Conservation (phyloP, 2,888 invertebrate species). For the Falcaria lacertinaria region DNA sequence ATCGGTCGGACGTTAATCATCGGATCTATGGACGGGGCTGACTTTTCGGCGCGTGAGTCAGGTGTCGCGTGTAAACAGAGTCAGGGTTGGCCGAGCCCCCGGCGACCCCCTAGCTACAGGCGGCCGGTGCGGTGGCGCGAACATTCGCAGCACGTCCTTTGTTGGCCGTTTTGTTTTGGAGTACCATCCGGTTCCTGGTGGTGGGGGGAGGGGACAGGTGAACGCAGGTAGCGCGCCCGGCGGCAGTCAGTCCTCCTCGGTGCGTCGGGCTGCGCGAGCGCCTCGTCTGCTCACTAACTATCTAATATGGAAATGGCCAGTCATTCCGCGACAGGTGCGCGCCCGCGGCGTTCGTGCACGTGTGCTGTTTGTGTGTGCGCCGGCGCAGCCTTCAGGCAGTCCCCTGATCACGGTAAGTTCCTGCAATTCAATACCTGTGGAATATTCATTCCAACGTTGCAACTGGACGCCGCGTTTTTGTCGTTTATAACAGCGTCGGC, state of each 20-base stretch:
- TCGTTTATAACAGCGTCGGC: slow-evolving; percentile 54
- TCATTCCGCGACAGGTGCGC: slow-evolving; percentile 78
- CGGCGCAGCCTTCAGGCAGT: slow-evolving; percentile 48
- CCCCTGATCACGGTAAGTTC: slow-evolving; percentile 53
- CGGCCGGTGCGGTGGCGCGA: slow-evolving; percentile 61
- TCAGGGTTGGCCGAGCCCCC: slow-evolving; percentile 43
- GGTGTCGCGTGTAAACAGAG: slow-evolving; percentile 59
- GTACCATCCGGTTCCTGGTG: slow-evolving; percentile 77
- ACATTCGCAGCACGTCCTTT: slow-evolving; percentile 78
- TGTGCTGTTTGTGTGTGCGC: slow-evolving; percentile 77
- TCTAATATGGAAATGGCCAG: slow-evolving; percentile 69
- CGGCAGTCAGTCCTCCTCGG: slow-evolving; percentile 67
- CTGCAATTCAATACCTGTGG: slow-evolving; percentile 31
- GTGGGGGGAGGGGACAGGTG: slow-evolving; percentile 73
- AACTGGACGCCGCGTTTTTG: slow-evolving; percentile 46
- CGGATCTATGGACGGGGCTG: slow-evolving; percentile 24
- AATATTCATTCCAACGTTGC: slow-evolving; percentile 34
- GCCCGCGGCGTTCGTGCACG: slow-evolving; percentile 73
- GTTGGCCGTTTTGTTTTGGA: slow-evolving; percentile 79
- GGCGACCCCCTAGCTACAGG: slow-evolving; percentile 42
- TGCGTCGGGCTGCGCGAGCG: slow-evolving; percentile 72
- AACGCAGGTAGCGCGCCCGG: slow-evolving; percentile 72
- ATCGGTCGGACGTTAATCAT: slow-evolving; percentile 31
- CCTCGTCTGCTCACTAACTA: slow-evolving; percentile 52
- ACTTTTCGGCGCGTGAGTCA: slow-evolving; percentile 57